Evolutionary conservation across 2,888 invertebrate genomes (phyloP).

Genomic region (Hydrotaea diabolus): DNA sequence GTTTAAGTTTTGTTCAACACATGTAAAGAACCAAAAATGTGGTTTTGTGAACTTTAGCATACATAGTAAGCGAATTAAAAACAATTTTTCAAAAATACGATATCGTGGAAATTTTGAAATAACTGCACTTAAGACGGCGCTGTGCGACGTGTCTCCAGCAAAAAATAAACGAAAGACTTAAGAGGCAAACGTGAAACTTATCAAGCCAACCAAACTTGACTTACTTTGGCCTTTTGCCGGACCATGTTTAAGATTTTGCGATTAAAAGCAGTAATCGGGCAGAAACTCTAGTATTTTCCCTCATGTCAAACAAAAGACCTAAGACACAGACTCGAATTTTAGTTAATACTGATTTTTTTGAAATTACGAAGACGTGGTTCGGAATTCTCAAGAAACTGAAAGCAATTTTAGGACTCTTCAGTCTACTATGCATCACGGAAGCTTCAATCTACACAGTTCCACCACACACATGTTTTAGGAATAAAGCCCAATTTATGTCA

Average conservation of each 20-base stretch:
- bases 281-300: too few species aligned
- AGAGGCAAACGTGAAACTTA: conserved; percentile 5
- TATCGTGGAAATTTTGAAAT: background rate
- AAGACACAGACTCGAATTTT: conserved; percentile 17
- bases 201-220: background rate
- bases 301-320: conserved; percentile 13
- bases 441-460: too few species aligned
- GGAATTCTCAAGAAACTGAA: too few species aligned
- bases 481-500: too few species aligned
- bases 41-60: conserved; percentile 35
- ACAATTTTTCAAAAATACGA: conserved; percentile 3
- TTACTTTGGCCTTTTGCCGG: too few species aligned
- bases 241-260: background rate
- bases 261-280: background rate
- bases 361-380: too few species aligned
- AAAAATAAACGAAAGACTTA: conserved; percentile 25
- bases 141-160: too few species aligned
- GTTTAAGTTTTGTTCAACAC: background rate
- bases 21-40: background rate
- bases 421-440: too few species aligned
- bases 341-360: too few species aligned
- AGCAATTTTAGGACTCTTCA: too few species aligned
- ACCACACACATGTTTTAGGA: too few species aligned
- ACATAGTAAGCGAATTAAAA: conserved; percentile 2
- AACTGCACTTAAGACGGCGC: too few species aligned